Evolutionary conservation across 2,888 invertebrate genomes (phyloP).

Genomic region (Noctua janthina): DNA sequence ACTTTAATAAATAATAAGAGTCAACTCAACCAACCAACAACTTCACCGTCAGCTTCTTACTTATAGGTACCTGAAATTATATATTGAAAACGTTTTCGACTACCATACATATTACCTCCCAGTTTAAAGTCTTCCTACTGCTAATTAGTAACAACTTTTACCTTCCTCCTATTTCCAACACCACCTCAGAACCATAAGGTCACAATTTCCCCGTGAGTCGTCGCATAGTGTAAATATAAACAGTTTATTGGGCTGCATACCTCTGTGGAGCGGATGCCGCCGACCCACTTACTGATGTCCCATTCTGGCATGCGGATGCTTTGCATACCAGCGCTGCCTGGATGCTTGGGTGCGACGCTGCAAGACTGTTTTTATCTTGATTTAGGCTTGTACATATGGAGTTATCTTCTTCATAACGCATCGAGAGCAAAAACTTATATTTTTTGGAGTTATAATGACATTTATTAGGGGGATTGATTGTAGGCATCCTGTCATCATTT

Average conservation of each 20-base stretch:
- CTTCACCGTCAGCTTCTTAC: not conserved
- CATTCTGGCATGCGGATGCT: slow-evolving; percentile 56
- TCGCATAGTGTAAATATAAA: slow-evolving; percentile 69
- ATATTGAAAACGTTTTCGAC: not conserved
- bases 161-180: not conserved
- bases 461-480: not conserved
- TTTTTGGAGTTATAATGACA: not conserved
- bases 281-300: slow-evolving; percentile 74
- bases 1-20: not conserved
- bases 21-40: too few species aligned
- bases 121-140: not conserved
- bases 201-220: slow-evolving; percentile 36
- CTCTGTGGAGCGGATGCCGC: slow-evolving; percentile 64
- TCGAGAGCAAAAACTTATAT: not conserved
- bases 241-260: slow-evolving; percentile 71
- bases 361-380: slow-evolving; percentile 15
- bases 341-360: slow-evolving; percentile 14
- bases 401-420: not conserved
- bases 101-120: not conserved
- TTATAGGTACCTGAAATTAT: not conserved
- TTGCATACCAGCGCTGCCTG: slow-evolving; percentile 57
- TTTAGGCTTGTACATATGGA: not conserved
- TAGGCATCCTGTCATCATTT: not conserved
- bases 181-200: slow-evolving; percentile 30
- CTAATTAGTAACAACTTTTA: not conserved